Evolutionary conservation across 1,140 invertebrate species (phyloP), one percentile per base, ranked within the genome.

Genomic region (Meloidogyne floridensis): DNA sequence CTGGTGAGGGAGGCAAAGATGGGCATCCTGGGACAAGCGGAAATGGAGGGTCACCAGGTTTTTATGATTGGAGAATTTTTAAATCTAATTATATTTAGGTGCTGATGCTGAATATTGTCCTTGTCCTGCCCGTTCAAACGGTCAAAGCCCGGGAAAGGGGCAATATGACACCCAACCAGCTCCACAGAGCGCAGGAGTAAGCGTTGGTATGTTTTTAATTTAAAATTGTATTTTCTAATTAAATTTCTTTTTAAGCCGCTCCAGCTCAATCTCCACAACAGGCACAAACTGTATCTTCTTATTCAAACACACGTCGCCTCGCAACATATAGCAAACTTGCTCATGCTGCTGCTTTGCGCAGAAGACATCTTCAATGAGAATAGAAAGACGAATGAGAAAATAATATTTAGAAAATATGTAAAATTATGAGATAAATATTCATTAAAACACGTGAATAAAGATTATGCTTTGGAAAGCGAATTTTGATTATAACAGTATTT

Each of bases 91-190:
- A 10, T 9, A 4, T 56, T 9, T 51, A 81, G 82, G 82, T 0
- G 83, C 76, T 54, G 83, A 84, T 72, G 83, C 83, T 18, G 83
- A 84, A 51, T 84, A 84, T 75, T 84, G 83, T 59, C 82, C 83
- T 47, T 84, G 83, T 51, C 83, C 83, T 15, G 75, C 54, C 6
- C 82, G 83, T 43, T 79, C 74, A 51, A 77, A 73, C 69, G 81
- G 77, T 15, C 54, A 77, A 9, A 70, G 70, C 7, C 77, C 81
- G 2, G 72, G 51, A 8, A 47, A 65, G 11, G 74, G 20, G 3
- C 42, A 69, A 42, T 81, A 81, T 70, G 71, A 72, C 2, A 77
- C 11, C 6, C 43, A 53, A 43, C 13, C 10, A 13, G 56, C 20
- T 42, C 20, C 74, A 43, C 53, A 53, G 11, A 70, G 53, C 13